These are phyloP conservation scores for Zalophus californianus DNA, from an alignment of 2,797 vertebrate genomes.

Conservation along the genomic window DNA sequence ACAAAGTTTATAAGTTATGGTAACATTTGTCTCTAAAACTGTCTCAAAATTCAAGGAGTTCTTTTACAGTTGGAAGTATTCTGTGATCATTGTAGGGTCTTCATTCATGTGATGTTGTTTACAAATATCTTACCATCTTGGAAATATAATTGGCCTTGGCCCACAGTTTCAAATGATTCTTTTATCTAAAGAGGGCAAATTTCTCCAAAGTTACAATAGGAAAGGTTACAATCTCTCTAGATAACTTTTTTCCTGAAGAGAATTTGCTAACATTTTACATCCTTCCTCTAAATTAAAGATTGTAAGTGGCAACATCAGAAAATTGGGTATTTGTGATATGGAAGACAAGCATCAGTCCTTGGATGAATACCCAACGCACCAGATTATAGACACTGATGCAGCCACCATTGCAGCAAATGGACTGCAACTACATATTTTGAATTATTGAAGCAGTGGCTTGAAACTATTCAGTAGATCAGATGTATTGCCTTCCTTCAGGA, in stretches of 20 bases:
- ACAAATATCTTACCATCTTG: neutral
- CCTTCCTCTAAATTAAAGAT: constrained; percentile 69
- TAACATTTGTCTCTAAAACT: constrained; percentile 6
- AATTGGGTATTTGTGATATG: constrained; percentile 60
- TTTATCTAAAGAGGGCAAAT: neutral
- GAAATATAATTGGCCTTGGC: neutral
- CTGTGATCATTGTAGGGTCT: neutral
- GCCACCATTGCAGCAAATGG: constrained; percentile 79
- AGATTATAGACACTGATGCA: constrained; percentile 67
- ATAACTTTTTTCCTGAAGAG: constrained; percentile 51
- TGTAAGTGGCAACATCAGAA: constrained; percentile 65
- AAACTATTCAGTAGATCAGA: constrained; percentile 74
- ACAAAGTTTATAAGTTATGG: neutral
- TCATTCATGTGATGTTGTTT: neutral
- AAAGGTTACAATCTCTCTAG: neutral
- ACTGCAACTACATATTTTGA: constrained; percentile 80
- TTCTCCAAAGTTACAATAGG: neutral
- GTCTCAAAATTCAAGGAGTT: neutral
- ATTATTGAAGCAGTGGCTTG: constrained; percentile 73
- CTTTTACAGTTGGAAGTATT: neutral
- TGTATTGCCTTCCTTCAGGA: constrained; percentile 73
- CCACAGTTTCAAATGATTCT: neutral
- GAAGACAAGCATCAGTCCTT: constrained; percentile 40
- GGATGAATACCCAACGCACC: constrained; percentile 79
- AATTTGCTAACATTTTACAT: constrained; percentile 38